phyloP scores from a whole-genome alignment of 2,888 invertebrate species.

The Oegoconia quadripuncta region DNA sequence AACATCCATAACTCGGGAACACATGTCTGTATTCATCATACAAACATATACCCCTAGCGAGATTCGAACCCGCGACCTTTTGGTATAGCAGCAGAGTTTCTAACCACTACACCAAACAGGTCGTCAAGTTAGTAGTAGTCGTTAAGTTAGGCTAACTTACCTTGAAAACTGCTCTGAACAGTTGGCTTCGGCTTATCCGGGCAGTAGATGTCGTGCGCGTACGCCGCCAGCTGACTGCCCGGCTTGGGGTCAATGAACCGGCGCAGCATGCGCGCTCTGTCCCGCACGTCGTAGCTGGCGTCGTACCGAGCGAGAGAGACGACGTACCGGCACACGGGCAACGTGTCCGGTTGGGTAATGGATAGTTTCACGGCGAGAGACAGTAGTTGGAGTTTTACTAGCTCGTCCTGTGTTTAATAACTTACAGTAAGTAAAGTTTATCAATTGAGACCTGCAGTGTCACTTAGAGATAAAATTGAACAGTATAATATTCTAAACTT shows the following conservation, averaged over 20 bases:
- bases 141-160: no score
- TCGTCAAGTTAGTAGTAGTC: no score
- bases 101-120: no score
- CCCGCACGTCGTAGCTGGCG: constrained; percentile 97
- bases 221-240: constrained; percentile 75
- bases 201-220: constrained; percentile 91
- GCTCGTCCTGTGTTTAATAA: constrained; percentile 96
- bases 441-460: no score
- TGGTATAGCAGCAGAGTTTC: no score
- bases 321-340: constrained; percentile 93
- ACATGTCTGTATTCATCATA: no score
- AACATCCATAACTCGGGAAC: no score
- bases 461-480: no score
- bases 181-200: constrained; percentile 96
- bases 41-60: no score
- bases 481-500: no score
- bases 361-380: constrained; percentile 97
- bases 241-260: constrained; percentile 64
- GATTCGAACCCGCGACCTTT: no score
- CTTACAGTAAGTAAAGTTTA: no score
- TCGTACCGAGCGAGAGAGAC: constrained; percentile 97
- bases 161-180: constrained; percentile 90
- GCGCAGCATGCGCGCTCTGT: constrained; percentile 93
- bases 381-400: constrained; percentile 96
- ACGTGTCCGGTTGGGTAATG: constrained; percentile 91